Evolutionary conservation across 64 coral and sea anemone species (phyloP).

Genomic region (Dendrophyllia cribrosa): DNA sequence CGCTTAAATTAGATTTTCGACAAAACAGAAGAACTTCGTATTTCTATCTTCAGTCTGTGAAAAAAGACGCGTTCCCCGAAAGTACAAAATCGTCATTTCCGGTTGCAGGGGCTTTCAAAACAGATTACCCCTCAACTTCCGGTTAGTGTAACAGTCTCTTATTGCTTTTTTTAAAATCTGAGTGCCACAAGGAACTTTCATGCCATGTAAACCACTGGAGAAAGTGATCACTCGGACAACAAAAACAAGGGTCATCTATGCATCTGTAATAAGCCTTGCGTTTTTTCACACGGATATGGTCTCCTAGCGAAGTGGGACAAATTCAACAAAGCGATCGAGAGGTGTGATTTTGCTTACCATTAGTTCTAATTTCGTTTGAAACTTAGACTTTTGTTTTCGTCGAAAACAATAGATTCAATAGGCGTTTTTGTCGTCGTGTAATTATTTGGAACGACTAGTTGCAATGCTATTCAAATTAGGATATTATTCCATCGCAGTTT

Average conservation of each 20-base stretch:
- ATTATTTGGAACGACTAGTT: conserved; percentile 16
- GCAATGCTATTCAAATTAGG: conserved; percentile 43
- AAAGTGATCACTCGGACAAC: conserved; percentile 8
- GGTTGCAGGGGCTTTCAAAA: background rate
- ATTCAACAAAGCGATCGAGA: conserved; percentile 13
- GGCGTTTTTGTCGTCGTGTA: background rate
- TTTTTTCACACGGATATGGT: conserved; percentile 13
- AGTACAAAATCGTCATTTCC: background rate
- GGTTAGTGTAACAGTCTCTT: background rate
- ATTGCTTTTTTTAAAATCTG: no score
- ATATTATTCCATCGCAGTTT: conserved; percentile 27
- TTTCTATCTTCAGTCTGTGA: background rate
- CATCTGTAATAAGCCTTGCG: conserved; percentile 17
- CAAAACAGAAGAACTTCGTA: no score
- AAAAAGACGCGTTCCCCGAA: background rate
- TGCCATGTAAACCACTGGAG: background rate
- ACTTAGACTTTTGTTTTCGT: background rate
- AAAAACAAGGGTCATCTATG: background rate
- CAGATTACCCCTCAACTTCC: conserved; percentile 1
- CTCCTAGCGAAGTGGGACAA: conserved; percentile 21
- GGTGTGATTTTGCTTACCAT: background rate
- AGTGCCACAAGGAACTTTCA: background rate
- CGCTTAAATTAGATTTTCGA: no score
- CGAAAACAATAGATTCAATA: conserved; percentile 23
- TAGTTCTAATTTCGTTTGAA: conserved; percentile 24